phyloP scores from a whole-genome alignment of 2,797 vertebrate species.

The Pterois miles region DNA sequence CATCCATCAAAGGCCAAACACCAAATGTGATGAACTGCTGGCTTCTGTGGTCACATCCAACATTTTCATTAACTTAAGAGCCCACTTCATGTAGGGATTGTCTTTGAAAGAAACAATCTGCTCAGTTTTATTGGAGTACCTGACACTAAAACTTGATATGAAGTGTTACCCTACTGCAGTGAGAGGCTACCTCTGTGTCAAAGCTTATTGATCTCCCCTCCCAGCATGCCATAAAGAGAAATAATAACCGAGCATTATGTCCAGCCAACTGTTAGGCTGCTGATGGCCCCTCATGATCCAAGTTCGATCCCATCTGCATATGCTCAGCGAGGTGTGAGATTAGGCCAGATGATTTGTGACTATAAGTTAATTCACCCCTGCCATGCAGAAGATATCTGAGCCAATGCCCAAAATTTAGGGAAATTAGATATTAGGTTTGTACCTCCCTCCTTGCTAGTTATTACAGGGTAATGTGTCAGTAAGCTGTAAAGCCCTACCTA shows the following conservation, averaged over 20 bases:
- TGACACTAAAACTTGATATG: slow-evolving; percentile 20
- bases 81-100: neutral
- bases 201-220: slow-evolving; percentile 31
- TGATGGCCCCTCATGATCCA: slow-evolving; percentile 7
- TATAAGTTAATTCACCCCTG: slow-evolving; percentile 18
- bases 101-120: neutral
- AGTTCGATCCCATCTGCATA: slow-evolving; percentile 44
- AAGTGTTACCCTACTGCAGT: slow-evolving; percentile 17
- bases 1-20: slow-evolving; percentile 21
- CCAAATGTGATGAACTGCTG: slow-evolving; percentile 21
- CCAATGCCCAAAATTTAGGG: slow-evolving; percentile 5
- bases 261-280: slow-evolving; percentile 38
- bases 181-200: neutral
- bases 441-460: neutral
- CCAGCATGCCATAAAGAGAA: slow-evolving; percentile 37
- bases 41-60: slow-evolving; percentile 3
- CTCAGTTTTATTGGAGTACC: slow-evolving; percentile 26
- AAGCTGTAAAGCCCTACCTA: neutral
- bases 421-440: neutral
- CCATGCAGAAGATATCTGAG: slow-evolving; percentile 17
- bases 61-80: slow-evolving; percentile 48
- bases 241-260: slow-evolving; percentile 53
- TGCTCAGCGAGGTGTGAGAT: slow-evolving; percentile 60
- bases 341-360: slow-evolving; percentile 47
- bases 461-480: neutral